These are phyloP conservation scores for Baccha elongata DNA, from an alignment of 2,888 invertebrate genomes.

Conservation along the genomic window DNA sequence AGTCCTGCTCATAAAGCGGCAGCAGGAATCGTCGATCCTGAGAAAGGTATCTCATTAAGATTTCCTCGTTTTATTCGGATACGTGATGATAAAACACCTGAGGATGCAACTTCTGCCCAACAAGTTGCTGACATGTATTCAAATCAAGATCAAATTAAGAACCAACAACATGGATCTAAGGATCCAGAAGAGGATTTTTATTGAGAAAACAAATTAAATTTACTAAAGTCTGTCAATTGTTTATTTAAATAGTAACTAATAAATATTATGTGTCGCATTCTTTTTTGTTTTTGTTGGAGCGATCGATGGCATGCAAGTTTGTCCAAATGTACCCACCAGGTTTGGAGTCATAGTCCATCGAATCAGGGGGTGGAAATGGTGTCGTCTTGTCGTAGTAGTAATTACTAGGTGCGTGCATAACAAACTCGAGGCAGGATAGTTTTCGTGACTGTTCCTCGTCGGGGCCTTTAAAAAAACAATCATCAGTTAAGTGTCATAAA, in stretches of 20 bases:
- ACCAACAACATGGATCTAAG: slow-evolving; percentile 82
- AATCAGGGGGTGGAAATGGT: slow-evolving; percentile 87
- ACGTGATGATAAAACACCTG: slow-evolving; percentile 95
- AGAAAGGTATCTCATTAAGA: slow-evolving; percentile 96
- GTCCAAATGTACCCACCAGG: slow-evolving; percentile 87
- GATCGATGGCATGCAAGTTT: slow-evolving; percentile 81
- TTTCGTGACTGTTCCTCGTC: slow-evolving; percentile 95
- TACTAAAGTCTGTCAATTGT: slow-evolving; percentile 46
- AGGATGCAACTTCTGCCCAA: slow-evolving; percentile 94
- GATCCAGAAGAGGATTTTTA: slow-evolving; percentile 81
- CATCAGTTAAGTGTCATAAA: not conserved
- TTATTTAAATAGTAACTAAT: slow-evolving; percentile 49
- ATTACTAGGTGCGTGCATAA: slow-evolving; percentile 96
- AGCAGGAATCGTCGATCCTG: slow-evolving; percentile 92
- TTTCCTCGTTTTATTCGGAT: slow-evolving; percentile 96
- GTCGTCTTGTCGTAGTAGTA: slow-evolving; percentile 90
- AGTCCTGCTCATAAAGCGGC: slow-evolving; percentile 97
- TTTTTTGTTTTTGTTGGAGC: slow-evolving; percentile 68
- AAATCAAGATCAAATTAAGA: slow-evolving; percentile 95
- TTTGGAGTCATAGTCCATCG: slow-evolving; percentile 82
- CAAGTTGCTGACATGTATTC: slow-evolving; percentile 96
- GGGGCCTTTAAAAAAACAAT: slow-evolving; percentile 85
- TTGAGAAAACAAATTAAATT: slow-evolving; percentile 66
- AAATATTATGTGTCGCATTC: slow-evolving; percentile 22
- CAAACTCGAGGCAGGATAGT: slow-evolving; percentile 93